phyloP scores from a whole-genome alignment of 2,113 vertebrate genomes.

The Lepisosteus oculatus region DNA sequence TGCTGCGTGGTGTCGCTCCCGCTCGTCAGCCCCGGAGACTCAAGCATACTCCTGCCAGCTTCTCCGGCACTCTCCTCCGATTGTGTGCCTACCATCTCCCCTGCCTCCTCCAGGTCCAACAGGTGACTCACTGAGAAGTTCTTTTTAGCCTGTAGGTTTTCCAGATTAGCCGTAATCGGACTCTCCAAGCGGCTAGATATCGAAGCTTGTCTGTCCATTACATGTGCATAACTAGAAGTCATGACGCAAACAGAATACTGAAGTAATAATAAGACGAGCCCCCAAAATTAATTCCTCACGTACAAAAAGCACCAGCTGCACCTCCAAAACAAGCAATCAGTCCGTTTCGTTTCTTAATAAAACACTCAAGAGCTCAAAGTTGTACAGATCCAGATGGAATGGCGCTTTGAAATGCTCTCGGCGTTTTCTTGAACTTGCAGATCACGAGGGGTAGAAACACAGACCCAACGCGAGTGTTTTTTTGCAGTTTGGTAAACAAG shows the following conservation, averaged over 20 bases:
- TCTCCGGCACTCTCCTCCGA: conserved; percentile 85
- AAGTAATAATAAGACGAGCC: conserved; percentile 20
- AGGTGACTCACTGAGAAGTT: conserved; percentile 99
- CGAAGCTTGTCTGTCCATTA: conserved; percentile 87
- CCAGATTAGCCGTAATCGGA: conserved; percentile 79
- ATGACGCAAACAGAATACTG: conserved; percentile 66
- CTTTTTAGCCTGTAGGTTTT: conserved; percentile 94
- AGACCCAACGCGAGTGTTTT: not conserved
- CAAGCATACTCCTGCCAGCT: conserved; percentile 85
- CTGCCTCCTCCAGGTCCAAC: conserved; percentile 94
- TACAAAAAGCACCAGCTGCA: conserved; percentile 33
- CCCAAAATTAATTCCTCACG: conserved; percentile 45
- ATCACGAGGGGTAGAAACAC: not conserved
- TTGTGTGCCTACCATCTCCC: conserved; percentile 86
- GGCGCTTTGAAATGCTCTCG: not conserved
- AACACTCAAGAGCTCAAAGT: conserved; percentile 15
- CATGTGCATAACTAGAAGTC: conserved; percentile 93
- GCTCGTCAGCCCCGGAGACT: conserved; percentile 93
- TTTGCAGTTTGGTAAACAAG: not conserved
- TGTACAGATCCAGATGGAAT: conserved; percentile 16
- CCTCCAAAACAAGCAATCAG: conserved; percentile 27
- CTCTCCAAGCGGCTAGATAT: conserved; percentile 87
- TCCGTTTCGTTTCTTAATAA: conserved; percentile 26
- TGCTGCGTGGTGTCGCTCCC: conserved; percentile 96
- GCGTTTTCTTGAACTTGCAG: conserved; percentile 7